Evolutionary conservation across 35 echinoderm and acorn worm genomes (phyloP).

Genomic region (Ptychodera flava): DNA sequence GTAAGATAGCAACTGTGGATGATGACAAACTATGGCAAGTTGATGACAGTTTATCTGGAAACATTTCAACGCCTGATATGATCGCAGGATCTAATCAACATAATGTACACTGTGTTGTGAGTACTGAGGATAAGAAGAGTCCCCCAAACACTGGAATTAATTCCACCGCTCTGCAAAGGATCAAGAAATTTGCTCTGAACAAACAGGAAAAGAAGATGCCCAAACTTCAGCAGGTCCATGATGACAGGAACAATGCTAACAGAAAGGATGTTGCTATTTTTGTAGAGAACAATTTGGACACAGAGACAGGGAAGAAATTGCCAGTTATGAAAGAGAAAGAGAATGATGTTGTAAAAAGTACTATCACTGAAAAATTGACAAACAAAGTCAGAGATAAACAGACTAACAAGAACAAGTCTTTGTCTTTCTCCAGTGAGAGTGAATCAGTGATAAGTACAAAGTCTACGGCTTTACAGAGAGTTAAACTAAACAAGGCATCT

Average conservation of each 20-base stretch:
- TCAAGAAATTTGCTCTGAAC: not conserved
- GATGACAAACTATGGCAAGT: not conserved
- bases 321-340: not conserved
- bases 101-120: no score
- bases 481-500: not conserved
- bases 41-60: no score
- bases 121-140: no score
- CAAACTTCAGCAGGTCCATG: not conserved
- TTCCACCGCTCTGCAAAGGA: not conserved
- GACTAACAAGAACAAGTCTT: no score
- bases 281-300: not conserved
- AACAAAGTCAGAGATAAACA: no score
- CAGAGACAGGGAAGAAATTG: not conserved
- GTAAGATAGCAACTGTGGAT: not conserved
- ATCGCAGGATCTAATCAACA: no score
- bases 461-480: not conserved
- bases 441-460: not conserved
- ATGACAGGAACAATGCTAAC: not conserved
- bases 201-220: not conserved
- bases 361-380: no score
- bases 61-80: no score
- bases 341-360: not conserved
- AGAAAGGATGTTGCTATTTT: not conserved
- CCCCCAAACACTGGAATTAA: not conserved
- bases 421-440: not conserved